Conservation (phyloP, 2,888 invertebrate species). For the Phoronis australis region DNA sequence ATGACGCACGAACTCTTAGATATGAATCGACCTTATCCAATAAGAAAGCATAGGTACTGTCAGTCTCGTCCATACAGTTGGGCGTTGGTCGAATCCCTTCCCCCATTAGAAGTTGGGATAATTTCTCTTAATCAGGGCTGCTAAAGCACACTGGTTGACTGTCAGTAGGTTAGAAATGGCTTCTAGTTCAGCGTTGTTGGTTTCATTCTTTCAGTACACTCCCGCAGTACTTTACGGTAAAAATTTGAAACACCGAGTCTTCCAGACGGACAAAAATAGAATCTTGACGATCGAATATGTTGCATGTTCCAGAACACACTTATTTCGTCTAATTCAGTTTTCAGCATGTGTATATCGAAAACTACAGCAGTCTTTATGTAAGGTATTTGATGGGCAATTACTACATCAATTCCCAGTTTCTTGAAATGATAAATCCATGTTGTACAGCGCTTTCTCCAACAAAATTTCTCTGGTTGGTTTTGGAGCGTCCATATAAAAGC, state of each 20-base stretch:
- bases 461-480: slow-evolving; percentile 3
- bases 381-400: too few species aligned
- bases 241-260: neutral
- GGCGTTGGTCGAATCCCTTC: too few species aligned
- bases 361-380: neutral
- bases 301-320: neutral
- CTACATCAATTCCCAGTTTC: neutral
- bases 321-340: neutral
- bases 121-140: too few species aligned
- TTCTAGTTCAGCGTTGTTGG: neutral
- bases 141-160: neutral
- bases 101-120: too few species aligned
- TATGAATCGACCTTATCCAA: too few species aligned
- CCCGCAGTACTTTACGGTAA: neutral
- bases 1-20: too few species aligned
- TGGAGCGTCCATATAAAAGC: slow-evolving; percentile 1
- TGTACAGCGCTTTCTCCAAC: slow-evolving; percentile 1
- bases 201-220: neutral
- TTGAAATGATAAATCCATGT: slow-evolving; percentile 1
- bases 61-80: too few species aligned
- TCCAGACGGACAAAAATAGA: neutral
- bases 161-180: neutral
- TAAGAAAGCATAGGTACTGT: too few species aligned
- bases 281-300: neutral
- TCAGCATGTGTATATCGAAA: neutral